These are phyloP conservation scores for Druon quercuslanigerum DNA, from an alignment of 1,140 invertebrate genomes.

Conservation along the genomic window DNA sequence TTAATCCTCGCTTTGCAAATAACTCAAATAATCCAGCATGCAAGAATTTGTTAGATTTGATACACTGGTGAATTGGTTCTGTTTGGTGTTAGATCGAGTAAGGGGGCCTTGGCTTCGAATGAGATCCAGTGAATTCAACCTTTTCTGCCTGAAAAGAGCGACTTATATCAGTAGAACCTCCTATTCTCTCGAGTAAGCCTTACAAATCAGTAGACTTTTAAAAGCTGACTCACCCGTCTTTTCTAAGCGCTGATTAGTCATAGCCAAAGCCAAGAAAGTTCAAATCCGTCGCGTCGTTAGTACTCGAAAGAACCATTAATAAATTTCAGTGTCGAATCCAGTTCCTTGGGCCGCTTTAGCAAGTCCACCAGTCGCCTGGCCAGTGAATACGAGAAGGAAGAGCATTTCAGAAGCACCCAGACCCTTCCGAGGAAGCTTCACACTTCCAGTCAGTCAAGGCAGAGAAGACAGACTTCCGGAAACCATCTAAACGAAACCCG, in stretches of 20 bases:
- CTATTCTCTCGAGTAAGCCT: slow-evolving; percentile 23
- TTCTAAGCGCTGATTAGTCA: slow-evolving; percentile 21
- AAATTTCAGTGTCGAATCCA: slow-evolving; percentile 60
- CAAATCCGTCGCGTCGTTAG: not conserved
- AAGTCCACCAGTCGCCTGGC: slow-evolving; percentile 84
- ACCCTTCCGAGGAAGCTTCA: slow-evolving; percentile 85
- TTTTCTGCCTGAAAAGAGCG: slow-evolving; percentile 26
- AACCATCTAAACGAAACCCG: slow-evolving; percentile 36
- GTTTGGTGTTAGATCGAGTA: slow-evolving; percentile 30
- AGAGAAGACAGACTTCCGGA: slow-evolving; percentile 39
- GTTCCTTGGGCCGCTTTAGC: slow-evolving; percentile 84
- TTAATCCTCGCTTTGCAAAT: slow-evolving; percentile 4
- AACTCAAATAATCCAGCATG: slow-evolving; percentile 3
- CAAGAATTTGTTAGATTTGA: slow-evolving; percentile 10
- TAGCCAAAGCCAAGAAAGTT: slow-evolving; percentile 13
- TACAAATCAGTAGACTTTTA: slow-evolving; percentile 8
- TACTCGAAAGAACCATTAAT: slow-evolving; percentile 32
- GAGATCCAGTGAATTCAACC: slow-evolving; percentile 23
- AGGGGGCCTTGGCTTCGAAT: slow-evolving; percentile 27
- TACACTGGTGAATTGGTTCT: slow-evolving; percentile 21
- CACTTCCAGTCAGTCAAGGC: slow-evolving; percentile 54
- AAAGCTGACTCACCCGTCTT: slow-evolving; percentile 19
- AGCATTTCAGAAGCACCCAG: slow-evolving; percentile 82
- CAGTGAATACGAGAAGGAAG: slow-evolving; percentile 75
- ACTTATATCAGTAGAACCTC: slow-evolving; percentile 1